phyloP scores from a whole-genome alignment of 1,140 invertebrate genomes.

The Aphidius gifuensis region DNA sequence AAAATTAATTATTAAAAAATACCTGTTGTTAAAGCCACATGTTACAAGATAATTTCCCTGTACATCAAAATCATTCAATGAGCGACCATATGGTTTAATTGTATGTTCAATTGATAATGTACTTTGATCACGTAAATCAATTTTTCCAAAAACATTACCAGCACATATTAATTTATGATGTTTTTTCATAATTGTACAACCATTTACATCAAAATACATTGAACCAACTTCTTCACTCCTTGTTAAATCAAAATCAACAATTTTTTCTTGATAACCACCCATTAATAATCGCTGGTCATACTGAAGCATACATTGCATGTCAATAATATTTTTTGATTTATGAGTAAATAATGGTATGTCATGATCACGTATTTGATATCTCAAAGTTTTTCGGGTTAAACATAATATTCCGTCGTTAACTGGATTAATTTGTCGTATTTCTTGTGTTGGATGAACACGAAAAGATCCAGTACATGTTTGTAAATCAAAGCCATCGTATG shows the following conservation, averaged over 20 bases:
- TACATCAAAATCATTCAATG: slow-evolving; percentile 91
- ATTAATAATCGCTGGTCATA: slow-evolving; percentile 75
- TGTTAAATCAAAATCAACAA: slow-evolving; percentile 85
- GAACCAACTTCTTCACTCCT: slow-evolving; percentile 71
- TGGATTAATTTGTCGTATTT: slow-evolving; percentile 81
- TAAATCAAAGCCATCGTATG: slow-evolving; percentile 83
- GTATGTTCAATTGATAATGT: slow-evolving; percentile 77
- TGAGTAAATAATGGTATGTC: slow-evolving; percentile 87
- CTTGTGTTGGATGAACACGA: slow-evolving; percentile 82
- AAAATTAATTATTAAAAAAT: slow-evolving; percentile 36
- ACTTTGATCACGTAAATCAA: slow-evolving; percentile 79
- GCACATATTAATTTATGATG: slow-evolving; percentile 80
- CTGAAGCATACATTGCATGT: slow-evolving; percentile 91
- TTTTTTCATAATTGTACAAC: slow-evolving; percentile 83
- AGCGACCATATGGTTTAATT: slow-evolving; percentile 82
- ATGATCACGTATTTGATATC: slow-evolving; percentile 74
- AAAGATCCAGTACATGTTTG: slow-evolving; percentile 89
- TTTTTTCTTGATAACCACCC: slow-evolving; percentile 86
- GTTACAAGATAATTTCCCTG: slow-evolving; percentile 92
- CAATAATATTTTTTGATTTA: slow-evolving; percentile 76
- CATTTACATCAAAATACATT: slow-evolving; percentile 70
- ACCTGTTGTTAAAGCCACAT: slow-evolving; percentile 87
- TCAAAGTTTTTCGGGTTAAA: slow-evolving; percentile 75
- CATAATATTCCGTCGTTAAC: slow-evolving; percentile 79
- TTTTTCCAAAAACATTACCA: slow-evolving; percentile 80